Evolutionary conservation across 2,888 invertebrate genomes (phyloP), one percentile per base, ranked within the genome.

Genomic region (Cantharis rufa): DNA sequence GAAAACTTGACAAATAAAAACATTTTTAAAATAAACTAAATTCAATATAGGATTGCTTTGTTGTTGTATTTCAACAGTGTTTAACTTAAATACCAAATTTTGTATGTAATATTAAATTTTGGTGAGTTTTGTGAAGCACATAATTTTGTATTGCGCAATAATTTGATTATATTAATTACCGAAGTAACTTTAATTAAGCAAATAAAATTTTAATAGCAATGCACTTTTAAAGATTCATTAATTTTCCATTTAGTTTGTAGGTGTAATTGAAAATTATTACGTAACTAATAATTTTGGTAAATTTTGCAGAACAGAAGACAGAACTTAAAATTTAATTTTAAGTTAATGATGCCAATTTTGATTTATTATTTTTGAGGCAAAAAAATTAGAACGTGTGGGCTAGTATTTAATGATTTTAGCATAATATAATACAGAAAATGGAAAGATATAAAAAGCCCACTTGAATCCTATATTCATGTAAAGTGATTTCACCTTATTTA

Each of bases 401-500:
- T 66, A 48, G 15, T 63, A 70, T 77, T 77, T 77, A 77, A 74
- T 71, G 66, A 77, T 71, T 74, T 77, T 64, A 70, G 16, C 64
- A 28, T 70, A 66, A 66, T 66, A 61, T 76, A 76, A 76, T 70
- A 72, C 48, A 69, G 66, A 75, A 62, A 75, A 66, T 24, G 68
- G 69, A 61, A 66, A 15, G 63, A 74, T 64, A 64, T 32, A 48
- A 48, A 70, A 48, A 70, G 71, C 78, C 78, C 78, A 78, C 78
- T 78, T 71, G 69, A 48, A 76, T 76, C 62, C 64, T 71, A 75
- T 74, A 76, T 78, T 78, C 78, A 69, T 63, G 78, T 76, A 78
- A 78, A 78, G 78, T 78, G 76, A 78, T 76, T 78, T 78, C 76
- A 78, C 76, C 76, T 74, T 78, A 76, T 76, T 76, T 71, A 74